Percentiles rank a stretch among this genome's conserved stretches.
Evolutionary conservation across 2,797 vertebrate genomes (phyloP).

Genomic region (Hylomyscus alleni): DNA sequence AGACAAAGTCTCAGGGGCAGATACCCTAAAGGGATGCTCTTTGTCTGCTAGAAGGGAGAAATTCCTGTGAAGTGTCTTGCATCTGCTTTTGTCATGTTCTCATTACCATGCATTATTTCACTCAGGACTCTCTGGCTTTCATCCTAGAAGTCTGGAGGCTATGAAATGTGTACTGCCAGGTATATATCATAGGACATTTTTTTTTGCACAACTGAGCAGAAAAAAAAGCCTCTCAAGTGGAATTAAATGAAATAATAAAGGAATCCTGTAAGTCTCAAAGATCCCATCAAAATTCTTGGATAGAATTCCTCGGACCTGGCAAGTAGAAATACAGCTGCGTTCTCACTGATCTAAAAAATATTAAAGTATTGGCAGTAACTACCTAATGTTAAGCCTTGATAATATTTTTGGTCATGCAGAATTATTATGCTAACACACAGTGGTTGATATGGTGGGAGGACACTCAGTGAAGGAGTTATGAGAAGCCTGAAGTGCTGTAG

Average conservation of each 20-base stretch:
- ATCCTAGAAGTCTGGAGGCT: constrained; percentile 22
- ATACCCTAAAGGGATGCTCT: not conserved
- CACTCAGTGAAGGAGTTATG: not conserved
- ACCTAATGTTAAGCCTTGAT: constrained; percentile 59
- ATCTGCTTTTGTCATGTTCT: constrained; percentile 62
- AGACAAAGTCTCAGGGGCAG: not conserved
- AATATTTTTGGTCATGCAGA: constrained; percentile 42
- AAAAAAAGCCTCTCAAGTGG: not conserved
- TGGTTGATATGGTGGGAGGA: not conserved
- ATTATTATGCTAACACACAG: constrained; percentile 9
- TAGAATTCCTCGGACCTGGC: constrained; percentile 41
- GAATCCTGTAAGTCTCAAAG: constrained; percentile 54
- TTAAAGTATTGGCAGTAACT: constrained; percentile 49
- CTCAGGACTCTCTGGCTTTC: constrained; percentile 53
- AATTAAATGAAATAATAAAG: constrained; percentile 69
- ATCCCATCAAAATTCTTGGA: constrained; percentile 70
- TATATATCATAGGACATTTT: constrained; percentile 39
- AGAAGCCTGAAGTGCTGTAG: not conserved
- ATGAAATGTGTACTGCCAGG: constrained; percentile 34
- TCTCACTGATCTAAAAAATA: constrained; percentile 66
- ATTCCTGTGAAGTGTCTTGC: not conserved
- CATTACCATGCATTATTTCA: constrained; percentile 45
- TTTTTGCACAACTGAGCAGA: not conserved
- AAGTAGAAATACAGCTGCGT: constrained; percentile 69
- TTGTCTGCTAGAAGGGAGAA: constrained; percentile 23